Percentiles rank a stretch among this genome's conserved stretches.
These are phyloP conservation scores for Platynereis dumerilii DNA, from an alignment of 2,888 invertebrate genomes.

Conservation along the genomic window DNA sequence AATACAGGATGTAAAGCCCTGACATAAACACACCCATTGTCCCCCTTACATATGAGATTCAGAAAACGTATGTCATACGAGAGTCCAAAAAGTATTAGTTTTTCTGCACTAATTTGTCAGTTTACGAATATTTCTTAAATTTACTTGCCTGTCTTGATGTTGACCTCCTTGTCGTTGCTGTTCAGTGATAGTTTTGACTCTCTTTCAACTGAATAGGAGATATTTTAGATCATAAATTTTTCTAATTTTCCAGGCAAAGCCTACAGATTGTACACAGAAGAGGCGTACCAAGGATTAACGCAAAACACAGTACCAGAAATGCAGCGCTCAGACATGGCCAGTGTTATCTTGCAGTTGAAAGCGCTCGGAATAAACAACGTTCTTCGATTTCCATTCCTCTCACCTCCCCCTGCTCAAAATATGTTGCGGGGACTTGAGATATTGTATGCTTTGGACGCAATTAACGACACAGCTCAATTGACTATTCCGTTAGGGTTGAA, in stretches of 20 bases:
- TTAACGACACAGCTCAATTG: slow-evolving; percentile 79
- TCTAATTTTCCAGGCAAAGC: slow-evolving; percentile 28
- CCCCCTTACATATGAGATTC: no score
- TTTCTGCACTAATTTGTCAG: no score
- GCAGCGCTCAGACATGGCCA: slow-evolving; percentile 84
- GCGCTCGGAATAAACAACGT: slow-evolving; percentile 93
- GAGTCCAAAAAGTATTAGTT: no score
- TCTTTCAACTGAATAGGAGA: no score
- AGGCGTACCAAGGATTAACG: slow-evolving; percentile 75
- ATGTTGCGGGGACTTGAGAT: slow-evolving; percentile 84
- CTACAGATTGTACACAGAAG: slow-evolving; percentile 73
- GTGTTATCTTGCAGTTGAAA: slow-evolving; percentile 86
- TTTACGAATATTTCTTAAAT: no score
- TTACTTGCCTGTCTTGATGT: no score
- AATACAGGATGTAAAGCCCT: no score
- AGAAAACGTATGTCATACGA: no score
- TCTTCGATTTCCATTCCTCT: slow-evolving; percentile 87
- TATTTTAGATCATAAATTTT: no score
- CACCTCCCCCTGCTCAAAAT: slow-evolving; percentile 88
- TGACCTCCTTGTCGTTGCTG: no score
- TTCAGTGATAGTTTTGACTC: no score
- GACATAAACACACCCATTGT: no score
- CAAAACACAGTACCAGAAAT: slow-evolving; percentile 87
- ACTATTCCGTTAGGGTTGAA: slow-evolving; percentile 79
- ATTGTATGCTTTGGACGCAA: slow-evolving; percentile 79